phyloP scores from a whole-genome alignment of 2,113 vertebrate species.

The Pithys albifrons region DNA sequence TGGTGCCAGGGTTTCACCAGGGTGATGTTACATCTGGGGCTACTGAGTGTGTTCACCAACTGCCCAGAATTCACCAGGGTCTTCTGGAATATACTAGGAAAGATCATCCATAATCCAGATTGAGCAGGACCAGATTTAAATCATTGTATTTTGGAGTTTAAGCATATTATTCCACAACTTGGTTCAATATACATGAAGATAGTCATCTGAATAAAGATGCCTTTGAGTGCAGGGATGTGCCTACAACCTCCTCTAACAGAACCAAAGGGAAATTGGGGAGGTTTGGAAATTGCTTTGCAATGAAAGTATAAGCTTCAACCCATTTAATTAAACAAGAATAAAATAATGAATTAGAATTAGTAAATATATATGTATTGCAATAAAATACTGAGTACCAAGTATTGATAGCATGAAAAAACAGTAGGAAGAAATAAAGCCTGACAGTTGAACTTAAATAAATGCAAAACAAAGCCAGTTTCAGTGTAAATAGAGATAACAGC shows the following conservation, averaged over 20 bases:
- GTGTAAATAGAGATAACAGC: neutral
- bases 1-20: neutral
- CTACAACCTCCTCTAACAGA: neutral
- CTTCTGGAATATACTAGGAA: neutral
- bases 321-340: neutral
- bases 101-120: neutral
- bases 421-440: neutral
- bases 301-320: neutral
- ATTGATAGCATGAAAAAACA: neutral
- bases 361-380: neutral
- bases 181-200: neutral
- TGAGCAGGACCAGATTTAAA: neutral
- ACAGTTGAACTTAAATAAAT: neutral
- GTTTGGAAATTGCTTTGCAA: neutral
- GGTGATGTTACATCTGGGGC: neutral
- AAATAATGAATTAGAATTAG: neutral
- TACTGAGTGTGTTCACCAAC: neutral
- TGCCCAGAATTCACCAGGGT: neutral
- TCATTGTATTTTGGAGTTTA: neutral
- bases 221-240: neutral
- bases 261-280: neutral
- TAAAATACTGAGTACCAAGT: neutral
- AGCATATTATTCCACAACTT: neutral
- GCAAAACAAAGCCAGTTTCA: neutral
- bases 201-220: neutral